Evolutionary conservation across 2,888 invertebrate species (phyloP).

Genomic region (Cerceris ruficornis): DNA sequence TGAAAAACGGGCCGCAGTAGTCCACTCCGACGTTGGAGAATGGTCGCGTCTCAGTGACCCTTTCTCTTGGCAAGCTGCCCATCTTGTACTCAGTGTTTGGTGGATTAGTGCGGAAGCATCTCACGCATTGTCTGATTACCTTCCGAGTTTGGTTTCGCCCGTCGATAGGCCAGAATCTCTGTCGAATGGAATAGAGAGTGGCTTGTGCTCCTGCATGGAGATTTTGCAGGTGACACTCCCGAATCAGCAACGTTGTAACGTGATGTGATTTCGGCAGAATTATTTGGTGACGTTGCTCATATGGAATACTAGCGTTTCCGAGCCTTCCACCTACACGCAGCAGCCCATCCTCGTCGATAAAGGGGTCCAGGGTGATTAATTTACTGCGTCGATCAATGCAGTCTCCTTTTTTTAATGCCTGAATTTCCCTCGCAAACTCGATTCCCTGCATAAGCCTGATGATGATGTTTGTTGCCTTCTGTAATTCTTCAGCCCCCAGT

Average conservation of each 20-base stretch:
- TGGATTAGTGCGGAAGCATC: neutral
- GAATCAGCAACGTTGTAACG: neutral
- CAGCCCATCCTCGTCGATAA: slow-evolving; percentile 9
- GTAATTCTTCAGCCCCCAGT: too few species aligned
- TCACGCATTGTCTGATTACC: neutral
- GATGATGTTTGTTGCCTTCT: too few species aligned
- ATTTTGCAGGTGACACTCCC: neutral
- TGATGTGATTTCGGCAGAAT: neutral
- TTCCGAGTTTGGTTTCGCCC: slow-evolving; percentile 1
- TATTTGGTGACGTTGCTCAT: slow-evolving; percentile 7
- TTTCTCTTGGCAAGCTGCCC: too few species aligned
- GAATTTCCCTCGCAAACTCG: neutral
- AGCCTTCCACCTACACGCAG: slow-evolving; percentile 22
- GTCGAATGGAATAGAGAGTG: neutral
- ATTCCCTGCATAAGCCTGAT: neutral
- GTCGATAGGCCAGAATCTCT: slow-evolving; percentile 1
- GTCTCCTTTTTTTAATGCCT: neutral
- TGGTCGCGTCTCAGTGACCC: too few species aligned
- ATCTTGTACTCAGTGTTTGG: neutral
- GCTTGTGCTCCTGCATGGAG: neutral
- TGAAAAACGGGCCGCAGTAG: too few species aligned
- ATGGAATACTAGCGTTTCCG: neutral
- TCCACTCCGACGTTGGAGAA: too few species aligned
- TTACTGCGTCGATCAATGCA: neutral
- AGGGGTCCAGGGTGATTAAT: neutral